These are phyloP conservation scores for Tyto alba DNA, from an alignment of 2,113 vertebrate genomes.

Conservation along the genomic window DNA sequence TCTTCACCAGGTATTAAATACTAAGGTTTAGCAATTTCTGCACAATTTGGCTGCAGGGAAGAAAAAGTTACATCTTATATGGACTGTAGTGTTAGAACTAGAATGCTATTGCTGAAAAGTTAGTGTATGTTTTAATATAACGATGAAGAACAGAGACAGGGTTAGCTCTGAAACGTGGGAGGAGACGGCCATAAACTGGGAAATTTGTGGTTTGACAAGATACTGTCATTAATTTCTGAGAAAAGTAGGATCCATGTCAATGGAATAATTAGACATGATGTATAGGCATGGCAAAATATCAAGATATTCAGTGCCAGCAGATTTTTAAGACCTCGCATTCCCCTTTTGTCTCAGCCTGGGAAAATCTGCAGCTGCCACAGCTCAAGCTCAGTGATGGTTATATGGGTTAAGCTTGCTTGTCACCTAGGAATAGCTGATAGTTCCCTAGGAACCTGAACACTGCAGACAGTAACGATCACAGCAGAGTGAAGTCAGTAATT, in stretches of 20 bases:
- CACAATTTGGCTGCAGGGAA: background rate
- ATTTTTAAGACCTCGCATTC: background rate
- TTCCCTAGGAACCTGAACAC: background rate
- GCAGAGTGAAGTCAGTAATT: background rate
- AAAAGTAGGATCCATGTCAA: background rate
- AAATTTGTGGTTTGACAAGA: background rate
- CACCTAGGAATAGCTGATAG: background rate
- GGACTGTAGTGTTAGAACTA: background rate
- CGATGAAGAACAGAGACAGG: background rate
- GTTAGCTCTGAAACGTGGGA: background rate
- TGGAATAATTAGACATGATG: background rate
- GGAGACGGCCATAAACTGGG: background rate
- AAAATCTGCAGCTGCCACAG: background rate
- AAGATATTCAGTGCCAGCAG: background rate
- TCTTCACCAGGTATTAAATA: background rate
- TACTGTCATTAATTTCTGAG: background rate
- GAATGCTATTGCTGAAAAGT: background rate
- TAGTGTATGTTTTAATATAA: background rate
- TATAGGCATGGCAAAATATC: background rate
- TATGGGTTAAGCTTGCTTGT: background rate
- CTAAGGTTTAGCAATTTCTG: background rate
- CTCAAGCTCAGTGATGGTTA: background rate
- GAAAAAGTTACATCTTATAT: background rate
- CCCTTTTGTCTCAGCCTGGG: background rate
- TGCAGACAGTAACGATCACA: background rate